phyloP scores from a whole-genome alignment of 2,797 vertebrate species.

The Gephyroberyx darwinii region DNA sequence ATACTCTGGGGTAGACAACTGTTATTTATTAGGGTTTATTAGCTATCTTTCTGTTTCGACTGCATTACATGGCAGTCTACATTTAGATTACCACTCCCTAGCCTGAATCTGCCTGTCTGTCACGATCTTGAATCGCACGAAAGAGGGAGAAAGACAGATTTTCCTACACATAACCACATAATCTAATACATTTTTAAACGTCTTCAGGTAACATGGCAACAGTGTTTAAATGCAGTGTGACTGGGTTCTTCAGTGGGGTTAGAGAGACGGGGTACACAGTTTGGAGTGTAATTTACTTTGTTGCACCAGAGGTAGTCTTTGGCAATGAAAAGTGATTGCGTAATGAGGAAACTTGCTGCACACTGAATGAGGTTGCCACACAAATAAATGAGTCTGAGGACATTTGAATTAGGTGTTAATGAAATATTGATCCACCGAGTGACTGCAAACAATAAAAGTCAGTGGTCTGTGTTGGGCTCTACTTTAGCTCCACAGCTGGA shows the following conservation, averaged over 20 bases:
- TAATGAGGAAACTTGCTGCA: constrained; percentile 19
- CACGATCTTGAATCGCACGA: not conserved
- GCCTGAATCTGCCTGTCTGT: not conserved
- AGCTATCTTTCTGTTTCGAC: constrained; percentile 7
- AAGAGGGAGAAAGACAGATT: not conserved
- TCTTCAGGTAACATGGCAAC: not conserved
- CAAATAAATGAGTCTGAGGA: constrained; percentile 14
- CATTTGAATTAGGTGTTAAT: constrained; percentile 46
- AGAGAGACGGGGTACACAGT: not conserved
- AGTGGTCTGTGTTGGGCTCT: constrained; percentile 8
- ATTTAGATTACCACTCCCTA: constrained; percentile 16
- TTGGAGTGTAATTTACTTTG: not conserved
- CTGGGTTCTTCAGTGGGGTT: not conserved
- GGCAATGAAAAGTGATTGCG: constrained; percentile 1
- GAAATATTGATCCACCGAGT: constrained; percentile 70
- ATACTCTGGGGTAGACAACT: too few relatives aligned
- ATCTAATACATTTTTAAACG: constrained; percentile 1
- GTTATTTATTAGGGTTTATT: too few relatives aligned
- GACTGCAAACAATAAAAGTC: not conserved
- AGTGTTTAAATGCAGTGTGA: too few relatives aligned
- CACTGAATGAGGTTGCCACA: constrained; percentile 4
- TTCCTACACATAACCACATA: not conserved
- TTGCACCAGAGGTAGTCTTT: constrained; percentile 1
- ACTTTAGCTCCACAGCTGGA: not conserved
- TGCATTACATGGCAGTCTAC: constrained; percentile 23